These are phyloP conservation scores for Macrosoma leucophasiata DNA, from an alignment of 2,888 invertebrate genomes.

Conservation along the genomic window DNA sequence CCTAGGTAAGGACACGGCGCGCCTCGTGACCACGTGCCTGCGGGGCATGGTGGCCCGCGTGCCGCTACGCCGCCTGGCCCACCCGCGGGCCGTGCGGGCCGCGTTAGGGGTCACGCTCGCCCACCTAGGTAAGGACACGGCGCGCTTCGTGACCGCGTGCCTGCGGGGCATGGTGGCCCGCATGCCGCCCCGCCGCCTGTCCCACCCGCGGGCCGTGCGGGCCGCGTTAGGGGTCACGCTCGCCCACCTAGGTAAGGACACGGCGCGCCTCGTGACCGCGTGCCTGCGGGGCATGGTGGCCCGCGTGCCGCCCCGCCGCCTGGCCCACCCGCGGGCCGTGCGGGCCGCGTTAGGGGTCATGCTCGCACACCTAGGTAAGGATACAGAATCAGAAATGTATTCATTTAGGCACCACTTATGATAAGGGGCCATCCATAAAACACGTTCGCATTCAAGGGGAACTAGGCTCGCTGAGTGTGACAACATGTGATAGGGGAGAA, in stretches of 20 bases:
- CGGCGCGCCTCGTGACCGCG: constrained; percentile 84
- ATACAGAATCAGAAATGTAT: too few species aligned
- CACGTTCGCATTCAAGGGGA: too few species aligned
- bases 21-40: constrained; percentile 83
- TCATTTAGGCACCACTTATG: too few species aligned
- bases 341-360: constrained; percentile 87
- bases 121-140: constrained; percentile 70
- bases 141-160: constrained; percentile 83
- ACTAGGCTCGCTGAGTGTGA: too few species aligned
- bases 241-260: constrained; percentile 69
- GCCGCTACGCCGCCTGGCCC: constrained; percentile 81
- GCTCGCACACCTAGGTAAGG: constrained; percentile 63
- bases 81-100: constrained; percentile 78
- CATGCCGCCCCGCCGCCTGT: constrained; percentile 84
- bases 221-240: constrained; percentile 85
- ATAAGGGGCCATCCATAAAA: too few species aligned
- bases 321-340: constrained; percentile 80
- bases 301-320: constrained; percentile 81
- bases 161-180: constrained; percentile 85
- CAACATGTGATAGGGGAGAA: too few species aligned
- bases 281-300: constrained; percentile 86
- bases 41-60: constrained; percentile 85
- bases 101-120: constrained; percentile 85
- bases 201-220: constrained; percentile 77
- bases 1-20: constrained; percentile 76